Evolutionary conservation across 2,888 invertebrate genomes (phyloP).

Genomic region (Mimachlamys varia): DNA sequence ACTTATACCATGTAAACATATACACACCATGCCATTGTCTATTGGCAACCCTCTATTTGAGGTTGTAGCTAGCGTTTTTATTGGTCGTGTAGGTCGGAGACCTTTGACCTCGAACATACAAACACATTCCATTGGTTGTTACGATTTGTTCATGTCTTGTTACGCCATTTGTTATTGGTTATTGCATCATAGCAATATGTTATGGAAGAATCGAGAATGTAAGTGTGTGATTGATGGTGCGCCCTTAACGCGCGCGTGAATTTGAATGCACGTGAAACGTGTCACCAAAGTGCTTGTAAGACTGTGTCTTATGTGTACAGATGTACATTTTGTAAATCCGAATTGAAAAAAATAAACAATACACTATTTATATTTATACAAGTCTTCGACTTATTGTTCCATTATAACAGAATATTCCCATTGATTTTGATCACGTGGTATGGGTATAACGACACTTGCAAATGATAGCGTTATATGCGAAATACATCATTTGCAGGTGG

Average conservation of each 20-base stretch:
- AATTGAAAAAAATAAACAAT: not conserved
- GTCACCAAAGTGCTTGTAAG: not conserved
- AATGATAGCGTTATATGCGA: not conserved
- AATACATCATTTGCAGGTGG: too few relatives aligned
- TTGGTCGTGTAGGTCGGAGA: not conserved
- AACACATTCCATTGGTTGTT: slow-evolving; percentile 14
- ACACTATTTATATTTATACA: not conserved
- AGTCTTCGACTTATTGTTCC: not conserved
- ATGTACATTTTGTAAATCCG: not conserved
- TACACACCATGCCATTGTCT: not conserved
- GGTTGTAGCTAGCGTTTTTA: slow-evolving; percentile 16
- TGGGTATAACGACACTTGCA: too few relatives aligned
- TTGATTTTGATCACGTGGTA: too few relatives aligned
- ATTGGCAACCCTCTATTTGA: not conserved
- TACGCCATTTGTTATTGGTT: not conserved
- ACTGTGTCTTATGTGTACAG: not conserved
- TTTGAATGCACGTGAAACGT: not conserved
- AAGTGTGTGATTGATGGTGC: not conserved
- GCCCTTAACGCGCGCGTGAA: not conserved
- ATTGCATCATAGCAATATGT: not conserved
- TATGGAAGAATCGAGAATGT: not conserved
- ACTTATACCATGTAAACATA: not conserved
- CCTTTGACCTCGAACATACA: slow-evolving; percentile 28
- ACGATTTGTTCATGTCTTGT: not conserved
- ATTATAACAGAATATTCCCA: not conserved